phyloP scores from a whole-genome alignment of 2,888 invertebrate species.

The Agonum fuliginosum region DNA sequence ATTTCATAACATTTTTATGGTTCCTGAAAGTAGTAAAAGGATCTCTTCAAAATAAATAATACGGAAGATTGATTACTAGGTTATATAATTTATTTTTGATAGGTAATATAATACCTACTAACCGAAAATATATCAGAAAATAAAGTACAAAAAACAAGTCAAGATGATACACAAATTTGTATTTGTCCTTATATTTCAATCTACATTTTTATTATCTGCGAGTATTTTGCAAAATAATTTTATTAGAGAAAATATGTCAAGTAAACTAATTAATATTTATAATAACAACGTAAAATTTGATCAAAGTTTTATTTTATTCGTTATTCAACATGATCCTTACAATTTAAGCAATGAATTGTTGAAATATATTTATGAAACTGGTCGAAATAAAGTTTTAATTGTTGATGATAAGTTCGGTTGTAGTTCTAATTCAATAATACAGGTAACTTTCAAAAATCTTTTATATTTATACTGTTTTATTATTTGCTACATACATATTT shows the following conservation, averaged over 20 bases:
- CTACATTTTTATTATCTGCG: background rate
- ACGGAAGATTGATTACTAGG: background rate
- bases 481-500: too few species aligned
- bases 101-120: too few species aligned
- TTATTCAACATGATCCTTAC: constrained; percentile 40
- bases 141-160: background rate
- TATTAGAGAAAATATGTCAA: background rate
- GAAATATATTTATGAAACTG: constrained; percentile 25
- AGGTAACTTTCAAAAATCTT: constrained; percentile 2
- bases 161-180: background rate
- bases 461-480: too few species aligned
- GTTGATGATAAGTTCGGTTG: constrained; percentile 5
- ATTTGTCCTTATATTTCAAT: background rate
- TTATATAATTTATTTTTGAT: background rate
- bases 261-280: constrained; percentile 12
- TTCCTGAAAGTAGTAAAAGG: background rate
- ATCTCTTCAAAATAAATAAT: too few species aligned
- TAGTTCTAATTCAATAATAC: background rate
- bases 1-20: background rate
- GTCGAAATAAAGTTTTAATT: constrained; percentile 9
- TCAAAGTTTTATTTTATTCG: constrained; percentile 40
- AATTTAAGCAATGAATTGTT: constrained; percentile 28
- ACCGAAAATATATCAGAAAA: background rate
- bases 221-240: background rate
- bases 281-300: constrained; percentile 12